Percentiles rank a stretch among this genome's conserved stretches.
Evolutionary conservation across 2,888 invertebrate genomes (phyloP).

Genomic region (Pseudoips prasinana): DNA sequence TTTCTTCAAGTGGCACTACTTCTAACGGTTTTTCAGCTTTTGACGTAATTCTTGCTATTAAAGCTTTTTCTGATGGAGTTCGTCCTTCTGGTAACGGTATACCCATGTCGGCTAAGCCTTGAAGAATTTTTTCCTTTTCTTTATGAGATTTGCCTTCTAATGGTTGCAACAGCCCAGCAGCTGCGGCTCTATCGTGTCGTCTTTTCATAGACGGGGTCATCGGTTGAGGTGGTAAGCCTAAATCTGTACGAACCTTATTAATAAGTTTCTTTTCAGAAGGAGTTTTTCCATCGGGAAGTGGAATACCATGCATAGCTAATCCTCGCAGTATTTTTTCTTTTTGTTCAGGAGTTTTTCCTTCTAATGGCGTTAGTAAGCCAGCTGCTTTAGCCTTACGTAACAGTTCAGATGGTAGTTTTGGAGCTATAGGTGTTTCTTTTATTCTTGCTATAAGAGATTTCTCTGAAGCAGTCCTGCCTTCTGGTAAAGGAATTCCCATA

Average conservation of each 20-base stretch:
- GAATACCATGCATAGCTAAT: slow-evolving; percentile 28
- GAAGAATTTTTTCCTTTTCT: slow-evolving; percentile 33
- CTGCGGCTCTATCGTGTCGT: slow-evolving; percentile 7
- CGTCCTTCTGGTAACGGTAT: slow-evolving; percentile 21
- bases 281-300: slow-evolving; percentile 17
- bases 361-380: slow-evolving; percentile 26
- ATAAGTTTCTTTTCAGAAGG: slow-evolving; percentile 21
- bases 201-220: slow-evolving; percentile 1
- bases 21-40: not conserved
- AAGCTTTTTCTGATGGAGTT: slow-evolving; percentile 6
- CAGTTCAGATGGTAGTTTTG: too few species aligned
- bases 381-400: slow-evolving; percentile 11
- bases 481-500: slow-evolving; percentile 28
- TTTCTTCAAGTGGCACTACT: too few species aligned
- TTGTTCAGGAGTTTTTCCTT: slow-evolving; percentile 25
- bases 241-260: slow-evolving; percentile 12
- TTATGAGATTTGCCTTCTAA: slow-evolving; percentile 24
- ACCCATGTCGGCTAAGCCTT: slow-evolving; percentile 26
- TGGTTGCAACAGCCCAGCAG: slow-evolving; percentile 27
- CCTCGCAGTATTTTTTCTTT: slow-evolving; percentile 31
- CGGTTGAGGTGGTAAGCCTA: slow-evolving; percentile 21
- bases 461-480: slow-evolving; percentile 8
- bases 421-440: slow-evolving; percentile 10
- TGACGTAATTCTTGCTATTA: slow-evolving; percentile 6
- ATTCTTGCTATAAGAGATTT: slow-evolving; percentile 7